phyloP scores from a whole-genome alignment of 2,113 vertebrate species.

The Chlorodrepanis virens region DNA sequence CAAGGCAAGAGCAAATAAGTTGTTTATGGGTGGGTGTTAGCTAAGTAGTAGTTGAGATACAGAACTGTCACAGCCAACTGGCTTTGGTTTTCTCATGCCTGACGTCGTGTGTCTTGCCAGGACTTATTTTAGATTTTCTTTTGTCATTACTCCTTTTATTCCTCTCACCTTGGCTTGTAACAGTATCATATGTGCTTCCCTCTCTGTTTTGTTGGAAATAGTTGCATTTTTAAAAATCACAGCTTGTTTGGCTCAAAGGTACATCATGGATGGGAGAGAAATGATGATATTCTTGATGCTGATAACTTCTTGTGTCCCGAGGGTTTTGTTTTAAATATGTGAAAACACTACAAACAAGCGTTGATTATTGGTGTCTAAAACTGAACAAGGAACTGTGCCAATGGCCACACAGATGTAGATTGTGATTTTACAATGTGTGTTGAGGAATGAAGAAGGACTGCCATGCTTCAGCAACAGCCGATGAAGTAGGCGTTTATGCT shows the following conservation, averaged over 20 bases:
- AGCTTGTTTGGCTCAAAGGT: background rate
- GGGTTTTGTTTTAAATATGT: conserved; percentile 5
- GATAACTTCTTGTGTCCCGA: background rate
- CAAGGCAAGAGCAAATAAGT: background rate
- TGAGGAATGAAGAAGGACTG: background rate
- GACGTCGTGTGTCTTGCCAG: background rate
- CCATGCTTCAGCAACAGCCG: background rate
- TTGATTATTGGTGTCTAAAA: background rate
- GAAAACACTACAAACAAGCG: background rate
- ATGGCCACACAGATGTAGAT: background rate
- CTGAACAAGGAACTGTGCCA: conserved; percentile 1
- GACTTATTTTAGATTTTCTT: background rate
- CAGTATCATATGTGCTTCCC: background rate
- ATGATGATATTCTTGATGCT: background rate
- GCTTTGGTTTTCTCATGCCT: background rate
- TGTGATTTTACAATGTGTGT: background rate
- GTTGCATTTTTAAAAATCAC: background rate
- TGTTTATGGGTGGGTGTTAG: conserved; percentile 4
- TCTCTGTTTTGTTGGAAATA: background rate
- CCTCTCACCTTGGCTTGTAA: background rate
- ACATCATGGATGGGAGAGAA: background rate
- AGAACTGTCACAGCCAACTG: background rate
- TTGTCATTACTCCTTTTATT: background rate
- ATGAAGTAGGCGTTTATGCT: conserved; percentile 6
- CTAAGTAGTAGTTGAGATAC: conserved; percentile 5